A percentile compares a stretch with the other conserved stretches of the same genome.
Conservation (phyloP, 37 sponge, comb jelly and placozoan species). For the Corticium candelabrum region DNA sequence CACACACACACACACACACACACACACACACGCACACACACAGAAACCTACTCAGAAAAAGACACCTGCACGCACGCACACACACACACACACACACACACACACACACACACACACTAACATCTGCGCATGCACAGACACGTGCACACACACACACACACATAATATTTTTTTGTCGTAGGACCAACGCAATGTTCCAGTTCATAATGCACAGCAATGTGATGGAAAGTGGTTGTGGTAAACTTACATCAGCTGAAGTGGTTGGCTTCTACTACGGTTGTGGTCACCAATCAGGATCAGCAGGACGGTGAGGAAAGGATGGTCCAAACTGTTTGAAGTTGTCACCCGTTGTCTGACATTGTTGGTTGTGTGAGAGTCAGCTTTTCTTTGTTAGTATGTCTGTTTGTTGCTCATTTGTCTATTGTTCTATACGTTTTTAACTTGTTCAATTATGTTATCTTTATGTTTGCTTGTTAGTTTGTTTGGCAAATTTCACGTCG, state of each 20-base stretch:
- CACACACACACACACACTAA: not conserved
- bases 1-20: too few relatives aligned
- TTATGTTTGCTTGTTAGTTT: too few relatives aligned
- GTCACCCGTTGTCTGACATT: not conserved
- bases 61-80: too few relatives aligned
- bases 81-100: slow-evolving; percentile 3
- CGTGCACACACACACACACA: not conserved
- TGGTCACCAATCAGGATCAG: not conserved
- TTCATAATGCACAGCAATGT: not conserved
- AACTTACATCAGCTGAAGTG: not conserved
- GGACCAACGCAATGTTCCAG: not conserved
- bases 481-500: too few relatives aligned
- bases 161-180: not conserved
- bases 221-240: not conserved
- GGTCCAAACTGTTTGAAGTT: not conserved
- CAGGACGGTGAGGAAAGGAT: not conserved
- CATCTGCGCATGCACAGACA: not conserved
- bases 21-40: too few relatives aligned
- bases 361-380: not conserved
- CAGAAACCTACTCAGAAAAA: too few relatives aligned
- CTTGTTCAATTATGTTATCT: too few relatives aligned
- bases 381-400: too few relatives aligned
- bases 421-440: too few relatives aligned
- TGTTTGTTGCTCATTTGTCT: too few relatives aligned
- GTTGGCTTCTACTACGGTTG: not conserved